Evolutionary conservation across 2,888 invertebrate species (phyloP), one percentile per base, ranked within the genome.

Genomic region (Conomelus anceps): DNA sequence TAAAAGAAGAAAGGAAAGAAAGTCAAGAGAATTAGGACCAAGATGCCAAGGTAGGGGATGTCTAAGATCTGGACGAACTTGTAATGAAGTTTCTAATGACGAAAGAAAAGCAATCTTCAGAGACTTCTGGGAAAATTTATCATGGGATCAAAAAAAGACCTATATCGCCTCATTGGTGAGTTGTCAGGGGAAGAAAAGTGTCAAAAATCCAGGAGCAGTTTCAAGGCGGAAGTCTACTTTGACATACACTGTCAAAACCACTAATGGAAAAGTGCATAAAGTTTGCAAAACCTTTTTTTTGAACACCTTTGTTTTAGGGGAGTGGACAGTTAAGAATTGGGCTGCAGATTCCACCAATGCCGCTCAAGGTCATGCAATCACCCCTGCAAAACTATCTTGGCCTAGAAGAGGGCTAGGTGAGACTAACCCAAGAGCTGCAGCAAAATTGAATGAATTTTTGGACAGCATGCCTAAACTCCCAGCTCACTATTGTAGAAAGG

Each of bases 201-300:
- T 3, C 1, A 88, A 84, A 22, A 84, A 88, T 20, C 17, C 23
- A 85, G 89, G 26, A 23, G 85, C 84, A 26, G 17, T 22, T 84
- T 88, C 88, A 1, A 85, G 89, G 85, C 84, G 89, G 85, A 89
- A 84, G 22, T 89, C 63, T n/a, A 89, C 85, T 6, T 85, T 41
- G 20, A 23, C 22, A n/a, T 84, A 88, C 20, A 88, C 22, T 24
- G 84, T 88, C 84, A 88, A 84, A 22, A 6, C 22, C 3, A 3
- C 6, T 3, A 23, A 86, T 86, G 86, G 86, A 4, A n/a, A 86
- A 6, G 23, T n/a, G 3, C 11, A 22, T 23, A 20, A n/a, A 6
- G 9, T 86, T 9, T 86, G 86, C 17, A 86, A 86, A 86, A 86
- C 22, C 20, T 22, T 86, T 20, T 86, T 86, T 13, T 22, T 86